Evolutionary conservation across 2,888 invertebrate genomes (phyloP), one percentile per base, ranked within the genome.

Genomic region (Aphodius sticticus): DNA sequence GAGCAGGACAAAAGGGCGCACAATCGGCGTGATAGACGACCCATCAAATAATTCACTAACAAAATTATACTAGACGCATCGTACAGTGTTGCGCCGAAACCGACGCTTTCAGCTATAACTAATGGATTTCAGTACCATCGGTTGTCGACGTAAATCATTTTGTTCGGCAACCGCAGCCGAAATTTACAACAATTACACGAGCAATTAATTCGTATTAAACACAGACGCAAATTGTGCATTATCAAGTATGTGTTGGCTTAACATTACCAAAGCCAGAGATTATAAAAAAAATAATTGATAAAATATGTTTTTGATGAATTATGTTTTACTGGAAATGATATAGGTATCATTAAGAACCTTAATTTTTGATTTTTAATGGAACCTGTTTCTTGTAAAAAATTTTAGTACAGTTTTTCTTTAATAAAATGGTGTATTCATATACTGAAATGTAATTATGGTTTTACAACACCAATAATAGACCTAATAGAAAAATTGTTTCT

Each of bases 71-170:
- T 53, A 12, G 53, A 53, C 53, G 53, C 53, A 53, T 53, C 53
- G 74, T 36, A 53, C 53, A 53, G 53, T 53, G 53, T 53, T 9
- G 7, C 53, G 53, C 53, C 4, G 12, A 53, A 53, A 53, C 53
- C 12, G 53, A 7, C 53, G 53, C 53, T 7, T 53, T 53, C 53
- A 53, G 53, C 53, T 26, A 26, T 74, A 74, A 74, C 36, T 74
- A 74, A 74, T 74, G 74, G 74, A 36, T 74, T 16, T 74, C 74
- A 6, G 26, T 70, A 74, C n/a, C 35, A 74, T 16, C n/a, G 74
- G 16, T 74, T 74, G 36, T 36, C n/a, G 36, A 74, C 6, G 26
- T 74, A 74, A 74, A 74, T 74, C 74, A 74, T 36, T n/a, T 53
- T 53, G 53, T 53, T 7, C 53, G 9, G 9, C 12, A 53, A 53